These are phyloP conservation scores for Trogon surrucura DNA, from an alignment of 2,113 vertebrate genomes.

Conservation along the genomic window DNA sequence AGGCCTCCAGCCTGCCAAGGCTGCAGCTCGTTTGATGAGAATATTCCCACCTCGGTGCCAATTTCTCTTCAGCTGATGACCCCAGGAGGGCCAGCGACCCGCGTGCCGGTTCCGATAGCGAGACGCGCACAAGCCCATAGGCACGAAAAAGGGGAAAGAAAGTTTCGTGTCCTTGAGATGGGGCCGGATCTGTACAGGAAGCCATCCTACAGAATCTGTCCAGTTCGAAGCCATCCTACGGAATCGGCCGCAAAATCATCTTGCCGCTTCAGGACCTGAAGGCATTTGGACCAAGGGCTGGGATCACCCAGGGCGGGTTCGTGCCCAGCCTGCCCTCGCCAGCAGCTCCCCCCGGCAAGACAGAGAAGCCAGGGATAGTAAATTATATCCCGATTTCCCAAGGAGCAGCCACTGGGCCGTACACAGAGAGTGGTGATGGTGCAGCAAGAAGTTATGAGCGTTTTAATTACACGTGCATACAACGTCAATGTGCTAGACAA, in stretches of 20 bases:
- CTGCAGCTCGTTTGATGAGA: background rate
- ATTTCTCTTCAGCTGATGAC: background rate
- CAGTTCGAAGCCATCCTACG: too few relatives aligned
- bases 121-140: background rate
- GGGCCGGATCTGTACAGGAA: too few relatives aligned
- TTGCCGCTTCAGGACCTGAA: too few relatives aligned
- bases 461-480: background rate
- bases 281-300: too few relatives aligned
- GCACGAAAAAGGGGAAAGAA: background rate
- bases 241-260: too few relatives aligned
- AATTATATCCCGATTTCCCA: too few relatives aligned
- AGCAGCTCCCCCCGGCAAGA: too few relatives aligned
- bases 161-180: background rate
- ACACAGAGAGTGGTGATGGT: accelerated
- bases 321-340: too few relatives aligned
- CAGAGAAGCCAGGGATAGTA: too few relatives aligned
- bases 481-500: background rate
- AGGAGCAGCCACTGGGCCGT: background rate
- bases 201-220: too few relatives aligned
- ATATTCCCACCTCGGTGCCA: background rate
- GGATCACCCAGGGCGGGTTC: too few relatives aligned
- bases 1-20: background rate
- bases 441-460: background rate
- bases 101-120: background rate
- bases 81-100: background rate